Conservation (phyloP, 2,888 invertebrate species). For the Reticulitermes lucifugus region DNA sequence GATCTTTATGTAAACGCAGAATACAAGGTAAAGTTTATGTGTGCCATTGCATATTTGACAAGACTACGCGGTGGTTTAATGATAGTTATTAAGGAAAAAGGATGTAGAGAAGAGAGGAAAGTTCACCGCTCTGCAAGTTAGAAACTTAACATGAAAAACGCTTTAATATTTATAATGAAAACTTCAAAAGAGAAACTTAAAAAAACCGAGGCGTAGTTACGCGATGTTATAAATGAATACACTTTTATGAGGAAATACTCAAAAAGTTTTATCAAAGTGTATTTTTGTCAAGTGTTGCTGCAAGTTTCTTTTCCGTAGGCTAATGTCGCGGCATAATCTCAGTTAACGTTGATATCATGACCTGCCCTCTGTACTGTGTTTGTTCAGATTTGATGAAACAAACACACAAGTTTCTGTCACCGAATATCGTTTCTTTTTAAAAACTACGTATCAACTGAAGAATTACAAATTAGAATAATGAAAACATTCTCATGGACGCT, state of each 20-base stretch:
- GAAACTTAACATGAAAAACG: conserved; percentile 28
- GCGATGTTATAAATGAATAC: conserved; percentile 23
- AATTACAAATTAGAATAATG: too few species aligned
- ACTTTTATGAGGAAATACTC: not conserved
- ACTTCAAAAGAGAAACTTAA: conserved; percentile 30
- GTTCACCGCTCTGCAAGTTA: not conserved
- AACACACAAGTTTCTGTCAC: not conserved
- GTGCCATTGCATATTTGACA: conserved; percentile 8
- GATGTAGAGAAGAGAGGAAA: not conserved
- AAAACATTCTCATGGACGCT: not conserved
- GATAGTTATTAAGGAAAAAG: not conserved
- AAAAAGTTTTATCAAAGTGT: conserved; percentile 8
- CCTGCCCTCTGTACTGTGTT: not conserved
- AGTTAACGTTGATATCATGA: not conserved
- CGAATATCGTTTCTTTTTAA: too few species aligned
- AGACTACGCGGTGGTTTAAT: conserved; percentile 16
- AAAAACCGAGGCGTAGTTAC: not conserved
- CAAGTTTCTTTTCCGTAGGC: not conserved
- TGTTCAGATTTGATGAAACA: not conserved
- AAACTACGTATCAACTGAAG: too few species aligned
- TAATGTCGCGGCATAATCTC: not conserved
- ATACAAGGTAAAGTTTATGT: conserved; percentile 10
- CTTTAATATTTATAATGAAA: conserved; percentile 33
- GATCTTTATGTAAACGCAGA: not conserved
- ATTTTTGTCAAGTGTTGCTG: conserved; percentile 13